Percentiles rank a stretch among this genome's conserved stretches.
phyloP scores from a whole-genome alignment of 2,797 vertebrate genomes.

The Leucoraja ocellata region DNA sequence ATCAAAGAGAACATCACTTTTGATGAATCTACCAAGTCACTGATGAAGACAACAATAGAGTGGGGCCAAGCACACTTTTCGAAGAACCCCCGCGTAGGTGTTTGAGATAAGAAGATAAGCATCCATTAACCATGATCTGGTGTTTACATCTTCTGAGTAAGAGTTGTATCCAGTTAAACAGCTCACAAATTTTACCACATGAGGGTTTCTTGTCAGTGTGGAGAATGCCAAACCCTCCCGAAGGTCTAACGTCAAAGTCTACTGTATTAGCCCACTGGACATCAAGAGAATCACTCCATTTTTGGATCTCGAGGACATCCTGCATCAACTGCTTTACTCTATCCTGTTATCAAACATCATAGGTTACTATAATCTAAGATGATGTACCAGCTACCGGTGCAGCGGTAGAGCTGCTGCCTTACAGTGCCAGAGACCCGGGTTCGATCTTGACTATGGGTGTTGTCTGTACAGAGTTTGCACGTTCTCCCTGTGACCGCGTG shows the following conservation, averaged over 20 bases:
- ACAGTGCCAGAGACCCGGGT: no score
- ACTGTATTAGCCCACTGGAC: background rate
- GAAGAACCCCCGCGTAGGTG: constrained; percentile 20
- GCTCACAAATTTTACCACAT: constrained; percentile 11
- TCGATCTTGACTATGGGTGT: no score
- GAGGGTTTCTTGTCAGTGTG: background rate
- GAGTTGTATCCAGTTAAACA: constrained; percentile 23
- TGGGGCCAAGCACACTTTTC: constrained; percentile 31
- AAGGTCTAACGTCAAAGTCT: background rate
- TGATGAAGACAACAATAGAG: constrained; percentile 29
- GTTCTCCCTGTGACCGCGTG: no score
- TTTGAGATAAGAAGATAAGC: constrained; percentile 30
- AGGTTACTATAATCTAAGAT: constrained; percentile 4
- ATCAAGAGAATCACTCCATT: background rate
- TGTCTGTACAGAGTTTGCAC: no score
- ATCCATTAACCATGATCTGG: background rate
- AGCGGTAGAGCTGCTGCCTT: no score
- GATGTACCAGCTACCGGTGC: background rate
- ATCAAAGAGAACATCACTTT: constrained; percentile 34
- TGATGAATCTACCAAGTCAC: constrained; percentile 34
- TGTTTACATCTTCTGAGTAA: constrained; percentile 19
- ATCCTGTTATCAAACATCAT: background rate
- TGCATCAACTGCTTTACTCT: background rate
- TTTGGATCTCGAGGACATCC: constrained; percentile 13
- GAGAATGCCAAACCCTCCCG: background rate